phyloP scores from a whole-genome alignment of 2,797 vertebrate species.

The Champsocephalus gunnari region DNA sequence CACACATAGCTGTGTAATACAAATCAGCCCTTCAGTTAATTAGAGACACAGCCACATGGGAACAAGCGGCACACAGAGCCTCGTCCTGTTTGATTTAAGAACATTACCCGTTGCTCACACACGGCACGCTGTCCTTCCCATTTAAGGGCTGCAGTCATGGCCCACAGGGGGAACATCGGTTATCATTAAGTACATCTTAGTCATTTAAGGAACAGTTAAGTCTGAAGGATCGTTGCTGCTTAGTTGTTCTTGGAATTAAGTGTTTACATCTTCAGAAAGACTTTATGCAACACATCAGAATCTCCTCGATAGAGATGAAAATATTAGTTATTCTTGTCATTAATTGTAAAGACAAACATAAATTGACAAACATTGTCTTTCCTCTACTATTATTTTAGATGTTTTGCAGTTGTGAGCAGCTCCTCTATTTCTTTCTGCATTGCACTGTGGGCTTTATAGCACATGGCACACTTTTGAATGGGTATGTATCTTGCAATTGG shows the following conservation, averaged over 20 bases:
- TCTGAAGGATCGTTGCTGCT: conserved; percentile 1
- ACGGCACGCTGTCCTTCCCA: conserved; percentile 42
- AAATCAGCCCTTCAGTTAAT: conserved; percentile 65
- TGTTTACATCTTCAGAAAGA: not conserved
- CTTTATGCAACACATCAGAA: not conserved
- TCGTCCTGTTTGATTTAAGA: conserved; percentile 61
- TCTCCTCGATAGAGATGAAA: not conserved
- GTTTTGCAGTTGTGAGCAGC: not conserved
- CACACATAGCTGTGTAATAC: conserved; percentile 46
- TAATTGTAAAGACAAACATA: not conserved
- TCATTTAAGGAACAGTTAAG: conserved; percentile 43
- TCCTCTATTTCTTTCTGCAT: not conserved
- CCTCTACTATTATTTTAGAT: not conserved
- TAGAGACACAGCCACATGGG: conserved; percentile 42
- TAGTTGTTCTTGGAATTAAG: not conserved
- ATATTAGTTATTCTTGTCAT: not conserved
- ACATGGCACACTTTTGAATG: not conserved
- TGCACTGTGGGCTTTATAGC: not conserved
- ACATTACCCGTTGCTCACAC: conserved; percentile 49
- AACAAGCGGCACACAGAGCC: conserved; percentile 36
- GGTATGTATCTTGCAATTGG: not conserved
- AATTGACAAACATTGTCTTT: not conserved
- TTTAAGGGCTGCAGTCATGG: conserved; percentile 55
- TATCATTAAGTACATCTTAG: conserved; percentile 57
- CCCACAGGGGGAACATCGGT: conserved; percentile 53